phyloP scores from a whole-genome alignment of 2,888 invertebrate species.

The Andrena fulva region DNA sequence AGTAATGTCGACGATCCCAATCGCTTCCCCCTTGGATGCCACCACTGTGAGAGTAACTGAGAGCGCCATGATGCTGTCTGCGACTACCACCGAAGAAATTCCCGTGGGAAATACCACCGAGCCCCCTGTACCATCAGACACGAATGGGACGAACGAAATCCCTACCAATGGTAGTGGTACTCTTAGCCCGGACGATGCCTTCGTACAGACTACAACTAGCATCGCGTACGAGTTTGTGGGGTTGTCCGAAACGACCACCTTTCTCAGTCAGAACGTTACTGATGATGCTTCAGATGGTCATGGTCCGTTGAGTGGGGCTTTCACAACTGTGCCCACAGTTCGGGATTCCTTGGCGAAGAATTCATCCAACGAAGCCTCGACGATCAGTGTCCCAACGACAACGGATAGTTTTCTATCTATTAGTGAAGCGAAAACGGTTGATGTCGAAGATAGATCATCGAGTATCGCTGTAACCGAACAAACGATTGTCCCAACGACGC shows the following conservation, averaged over 20 bases:
- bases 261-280: slow-evolving; percentile 28
- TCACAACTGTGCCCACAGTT: slow-evolving; percentile 11
- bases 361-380: slow-evolving; percentile 10
- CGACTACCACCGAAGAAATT: slow-evolving; percentile 15
- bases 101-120: slow-evolving; percentile 22
- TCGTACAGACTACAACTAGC: slow-evolving; percentile 63
- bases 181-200: slow-evolving; percentile 37
- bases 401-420: slow-evolving; percentile 35
- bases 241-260: slow-evolving; percentile 68
- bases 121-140: background rate
- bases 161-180: slow-evolving; percentile 12
- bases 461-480: slow-evolving; percentile 11
- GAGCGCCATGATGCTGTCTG: background rate
- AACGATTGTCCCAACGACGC: slow-evolving; percentile 12
- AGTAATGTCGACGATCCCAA: background rate
- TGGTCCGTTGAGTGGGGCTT: background rate
- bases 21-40: background rate
- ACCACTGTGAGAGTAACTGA: slow-evolving; percentile 9
- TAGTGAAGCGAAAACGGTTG: slow-evolving; percentile 1
- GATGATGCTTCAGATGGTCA: slow-evolving; percentile 16
- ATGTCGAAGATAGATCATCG: background rate
- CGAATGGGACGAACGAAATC: slow-evolving; percentile 56
- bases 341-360: slow-evolving; percentile 16
- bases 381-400: background rate
- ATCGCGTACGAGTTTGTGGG: slow-evolving; percentile 80